phyloP scores from a whole-genome alignment of 1,140 invertebrate species.

The Diachasma alloeum region DNA sequence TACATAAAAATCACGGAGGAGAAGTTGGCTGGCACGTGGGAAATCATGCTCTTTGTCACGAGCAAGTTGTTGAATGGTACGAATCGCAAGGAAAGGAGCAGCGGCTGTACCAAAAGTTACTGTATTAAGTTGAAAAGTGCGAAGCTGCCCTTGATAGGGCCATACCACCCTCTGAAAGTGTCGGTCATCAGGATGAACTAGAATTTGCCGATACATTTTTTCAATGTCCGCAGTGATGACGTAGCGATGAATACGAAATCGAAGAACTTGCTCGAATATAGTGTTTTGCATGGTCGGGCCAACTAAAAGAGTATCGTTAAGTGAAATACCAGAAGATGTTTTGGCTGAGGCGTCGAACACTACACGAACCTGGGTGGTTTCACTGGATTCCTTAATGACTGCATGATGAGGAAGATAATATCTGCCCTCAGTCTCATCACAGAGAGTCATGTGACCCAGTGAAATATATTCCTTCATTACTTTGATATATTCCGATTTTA shows the following conservation, averaged over 20 bases:
- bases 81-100: slow-evolving; percentile 54
- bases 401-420: slow-evolving; percentile 25
- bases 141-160: neutral
- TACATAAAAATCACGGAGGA: slow-evolving; percentile 53
- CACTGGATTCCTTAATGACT: slow-evolving; percentile 8
- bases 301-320: slow-evolving; percentile 28
- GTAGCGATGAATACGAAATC: slow-evolving; percentile 44
- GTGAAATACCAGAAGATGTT: slow-evolving; percentile 10
- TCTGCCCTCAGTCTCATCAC: neutral
- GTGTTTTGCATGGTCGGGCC: slow-evolving; percentile 25
- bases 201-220: slow-evolving; percentile 59
- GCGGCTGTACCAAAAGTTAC: slow-evolving; percentile 54
- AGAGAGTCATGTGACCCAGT: neutral
- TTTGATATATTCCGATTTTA: neutral
- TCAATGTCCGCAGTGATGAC: slow-evolving; percentile 51
- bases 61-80: slow-evolving; percentile 50
- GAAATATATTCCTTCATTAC: neutral
- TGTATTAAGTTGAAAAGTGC: slow-evolving; percentile 29
- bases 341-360: slow-evolving; percentile 43
- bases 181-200: slow-evolving; percentile 38
- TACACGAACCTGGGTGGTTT: slow-evolving; percentile 20
- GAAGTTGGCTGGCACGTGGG: slow-evolving; percentile 39
- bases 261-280: slow-evolving; percentile 25
- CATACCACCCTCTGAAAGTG: slow-evolving; percentile 56
- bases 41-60: slow-evolving; percentile 41